Percentiles rank a stretch among this genome's conserved stretches.
phyloP scores from a whole-genome alignment of 2,888 invertebrate genomes.

The Heteromyza rotundicornis region DNA sequence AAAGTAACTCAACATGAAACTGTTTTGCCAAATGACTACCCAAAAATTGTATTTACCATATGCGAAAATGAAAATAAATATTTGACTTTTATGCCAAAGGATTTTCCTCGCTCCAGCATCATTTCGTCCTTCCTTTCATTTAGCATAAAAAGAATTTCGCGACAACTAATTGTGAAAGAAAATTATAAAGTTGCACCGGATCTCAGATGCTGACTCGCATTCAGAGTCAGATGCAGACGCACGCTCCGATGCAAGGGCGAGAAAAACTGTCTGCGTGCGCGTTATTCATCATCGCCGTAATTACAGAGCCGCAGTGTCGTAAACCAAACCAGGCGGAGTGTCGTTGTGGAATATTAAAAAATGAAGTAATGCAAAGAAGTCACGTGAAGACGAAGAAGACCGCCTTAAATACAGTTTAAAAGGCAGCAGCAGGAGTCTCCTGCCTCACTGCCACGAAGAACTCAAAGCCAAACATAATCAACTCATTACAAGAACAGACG shows the following conservation, averaged over 20 bases:
- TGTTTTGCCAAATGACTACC: too few relatives aligned
- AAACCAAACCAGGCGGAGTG: conserved; percentile 19
- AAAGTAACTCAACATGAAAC: too few relatives aligned
- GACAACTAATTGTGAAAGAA: conserved; percentile 51
- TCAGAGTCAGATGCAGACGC: conserved; percentile 39
- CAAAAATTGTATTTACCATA: too few relatives aligned
- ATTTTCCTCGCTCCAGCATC: background rate
- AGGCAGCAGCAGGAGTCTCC: background rate
- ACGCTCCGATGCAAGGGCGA: conserved; percentile 11
- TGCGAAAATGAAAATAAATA: too few relatives aligned
- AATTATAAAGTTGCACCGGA: conserved; percentile 42
- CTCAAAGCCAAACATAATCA: conserved; percentile 39
- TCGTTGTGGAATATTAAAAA: conserved; percentile 23
- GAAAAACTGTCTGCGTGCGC: conserved; percentile 34
- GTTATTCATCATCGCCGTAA: conserved; percentile 57
- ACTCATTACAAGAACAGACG: conserved; percentile 42
- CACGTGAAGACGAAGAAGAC: conserved; percentile 15
- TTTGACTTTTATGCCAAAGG: conserved; percentile 3
- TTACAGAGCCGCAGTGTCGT: conserved; percentile 40
- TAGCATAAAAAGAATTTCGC: conserved; percentile 15
- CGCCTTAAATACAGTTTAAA: conserved; percentile 23
- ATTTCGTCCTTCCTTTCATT: too few relatives aligned
- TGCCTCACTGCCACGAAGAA: conserved; percentile 4
- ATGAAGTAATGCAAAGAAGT: too few relatives aligned
- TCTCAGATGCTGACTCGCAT: conserved; percentile 42